Evolutionary conservation across 2,113 vertebrate species (phyloP), one percentile per base, ranked within the genome.

Genomic region (Eurypyga helias): DNA sequence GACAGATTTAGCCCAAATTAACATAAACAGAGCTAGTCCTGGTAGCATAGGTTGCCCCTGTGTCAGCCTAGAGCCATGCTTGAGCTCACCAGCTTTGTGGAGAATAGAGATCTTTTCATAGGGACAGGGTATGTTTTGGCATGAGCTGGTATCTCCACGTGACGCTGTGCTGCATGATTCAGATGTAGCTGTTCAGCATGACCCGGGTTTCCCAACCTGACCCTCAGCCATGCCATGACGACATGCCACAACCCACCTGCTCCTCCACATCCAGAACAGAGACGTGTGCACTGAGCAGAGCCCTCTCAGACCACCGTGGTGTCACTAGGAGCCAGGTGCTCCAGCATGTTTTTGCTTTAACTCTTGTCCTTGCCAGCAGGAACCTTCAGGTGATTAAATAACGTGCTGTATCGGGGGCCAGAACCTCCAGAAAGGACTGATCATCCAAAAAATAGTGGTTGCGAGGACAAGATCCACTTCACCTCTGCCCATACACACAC

Each of bases 221-320:
- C 25, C 28, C 21, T 84, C 49, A 55, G 5, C 14, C 73, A 18
- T n/a, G 38, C 38, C 49, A 45, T 25, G 45, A 80, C 29, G 25
- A 51, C 26, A 17, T 3, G 1, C 18, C 3, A 1, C 3, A 8
- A 38, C 23, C 13, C 2, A 0, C 33, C 17, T 43, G 41, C 31
- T 82, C 13, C 26, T 49, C 31, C 11, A n/a, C 52, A 62, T 88
- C 66, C 61, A 66, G 65, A 45, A 46, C 26, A 88, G 58, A 54
- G 25, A 20, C 11, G 31, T 9, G 4, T 14, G 15, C 17, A 15
- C 9, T 17, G 29, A 66, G 54, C 77, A 95, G 67, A 76, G 13
- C 10, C 25, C 29, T 34, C 55, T 94, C 71, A 58, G 21, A 25
- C 12, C 61, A 79, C 36, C 1, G 0, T 6, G 7, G n/a, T 61